Conservation (phyloP, 2,888 invertebrate species). For the Chrysodeixis includens region DNA sequence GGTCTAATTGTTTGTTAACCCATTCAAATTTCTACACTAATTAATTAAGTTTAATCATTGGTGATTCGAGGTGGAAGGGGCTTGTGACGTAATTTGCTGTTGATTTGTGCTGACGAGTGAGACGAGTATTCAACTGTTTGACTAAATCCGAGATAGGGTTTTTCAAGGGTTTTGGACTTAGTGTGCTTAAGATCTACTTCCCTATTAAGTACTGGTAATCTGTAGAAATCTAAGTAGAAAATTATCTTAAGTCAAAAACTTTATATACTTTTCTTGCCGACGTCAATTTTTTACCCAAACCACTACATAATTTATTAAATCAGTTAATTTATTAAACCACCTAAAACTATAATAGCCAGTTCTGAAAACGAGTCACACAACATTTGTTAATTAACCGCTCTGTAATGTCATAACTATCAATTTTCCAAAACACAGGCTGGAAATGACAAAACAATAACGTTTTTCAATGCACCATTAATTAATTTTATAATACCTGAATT, state of each 20-base stretch:
- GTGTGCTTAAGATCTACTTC: too few species aligned
- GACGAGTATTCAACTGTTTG: too few species aligned
- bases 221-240: too few species aligned
- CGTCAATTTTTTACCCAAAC: background rate
- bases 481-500: background rate
- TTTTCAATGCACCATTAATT: constrained; percentile 2
- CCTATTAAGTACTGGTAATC: too few species aligned
- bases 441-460: background rate
- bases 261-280: background rate
- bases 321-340: too few species aligned
- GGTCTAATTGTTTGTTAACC: constrained; percentile 55
- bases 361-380: too few species aligned
- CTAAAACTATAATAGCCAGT: background rate
- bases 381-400: background rate
- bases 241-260: too few species aligned
- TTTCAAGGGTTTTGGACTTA: background rate
- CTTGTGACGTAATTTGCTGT: constrained; percentile 30
- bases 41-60: constrained; percentile 53
- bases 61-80: constrained; percentile 24
- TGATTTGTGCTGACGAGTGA: background rate
- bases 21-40: constrained; percentile 49
- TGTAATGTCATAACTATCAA: background rate
- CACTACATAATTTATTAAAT: background rate
- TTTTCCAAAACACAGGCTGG: background rate
- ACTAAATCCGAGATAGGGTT: background rate